Evolutionary conservation across 2,888 invertebrate species (phyloP), one percentile per base, ranked within the genome.

Genomic region (Oxystoma pomonae): DNA sequence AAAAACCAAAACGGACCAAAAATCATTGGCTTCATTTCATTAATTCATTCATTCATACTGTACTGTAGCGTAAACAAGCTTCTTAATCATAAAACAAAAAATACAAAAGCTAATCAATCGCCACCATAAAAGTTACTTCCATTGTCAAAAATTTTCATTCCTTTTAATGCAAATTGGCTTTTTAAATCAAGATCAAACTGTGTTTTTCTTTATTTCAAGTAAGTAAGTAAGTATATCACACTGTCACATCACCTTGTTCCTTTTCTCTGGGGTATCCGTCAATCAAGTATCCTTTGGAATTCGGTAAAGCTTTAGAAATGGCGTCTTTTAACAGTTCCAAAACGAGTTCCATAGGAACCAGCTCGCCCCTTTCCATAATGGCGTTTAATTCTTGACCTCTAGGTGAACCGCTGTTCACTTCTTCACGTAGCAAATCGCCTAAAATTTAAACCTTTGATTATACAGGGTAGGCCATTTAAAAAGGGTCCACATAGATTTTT

Each of bases 251-350:
- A 35, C 94, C 96, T 80, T 96, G 96, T 50, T 87, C 87, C 74
- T 92, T 89, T 77, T 96, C 94, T 20, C 96, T 84, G 0, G 97
- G 96, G 81, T 94, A 97, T 20, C 96, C 96, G 76, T 97, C 96
- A 18, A 67, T 67, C 20, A 97, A 85, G 81, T 91, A 96, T 3
- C 96, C 96, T 70, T 89, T 91, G 1, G 91, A 84, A 7, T 78
- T 81, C 0, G 83, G 80, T n/a, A 86, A 75, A 17, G 86, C 84
- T 53, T 84, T 84, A 51, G 87, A 75, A 80, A 98, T 95, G n/a
- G 92, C 93, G 72, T 90, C 91, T 73, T 89, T 92, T 60, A 98
- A 83, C 62, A 98, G 83, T 49, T 90, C 88, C 69, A 98, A 80
- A 0, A 98, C 96, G 16, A 92, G 85, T 66, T 94, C 92, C 85